A percentile compares a stretch with the other conserved stretches of the same genome.
Evolutionary conservation across 2,888 invertebrate species (phyloP).

Genomic region (Lasioglossum leucozonium): DNA sequence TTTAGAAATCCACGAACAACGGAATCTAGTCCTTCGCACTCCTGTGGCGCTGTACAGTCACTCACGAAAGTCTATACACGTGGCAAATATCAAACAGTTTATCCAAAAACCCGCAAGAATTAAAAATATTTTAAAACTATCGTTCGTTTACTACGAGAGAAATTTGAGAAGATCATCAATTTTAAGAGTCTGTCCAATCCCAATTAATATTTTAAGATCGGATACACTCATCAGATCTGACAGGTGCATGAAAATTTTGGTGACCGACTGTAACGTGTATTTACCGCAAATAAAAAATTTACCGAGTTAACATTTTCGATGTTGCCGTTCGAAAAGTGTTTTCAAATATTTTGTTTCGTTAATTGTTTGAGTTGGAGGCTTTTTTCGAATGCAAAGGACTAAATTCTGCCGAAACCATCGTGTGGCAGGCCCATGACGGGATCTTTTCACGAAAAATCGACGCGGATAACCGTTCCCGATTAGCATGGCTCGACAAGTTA

Average conservation of each 20-base stretch:
- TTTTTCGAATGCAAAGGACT: neutral
- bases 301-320: neutral
- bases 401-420: neutral
- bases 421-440: neutral
- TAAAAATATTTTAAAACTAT: neutral
- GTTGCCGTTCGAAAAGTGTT: neutral
- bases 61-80: neutral
- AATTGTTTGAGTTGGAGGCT: neutral
- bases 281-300: neutral
- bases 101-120: neutral
- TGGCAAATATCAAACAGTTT: neutral
- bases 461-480: slow-evolving; percentile 25
- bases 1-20: neutral
- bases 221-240: neutral
- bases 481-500: slow-evolving; percentile 37
- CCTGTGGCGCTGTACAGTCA: neutral
- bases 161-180: neutral
- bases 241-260: neutral
- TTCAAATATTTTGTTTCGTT: neutral
- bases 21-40: neutral
- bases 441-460: slow-evolving; percentile 9
- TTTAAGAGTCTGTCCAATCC: neutral
- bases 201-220: neutral
- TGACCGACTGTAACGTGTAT: neutral
- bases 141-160: neutral